phyloP scores from a whole-genome alignment of 2,113 vertebrate genomes.

The Mormoops blainvillei region DNA sequence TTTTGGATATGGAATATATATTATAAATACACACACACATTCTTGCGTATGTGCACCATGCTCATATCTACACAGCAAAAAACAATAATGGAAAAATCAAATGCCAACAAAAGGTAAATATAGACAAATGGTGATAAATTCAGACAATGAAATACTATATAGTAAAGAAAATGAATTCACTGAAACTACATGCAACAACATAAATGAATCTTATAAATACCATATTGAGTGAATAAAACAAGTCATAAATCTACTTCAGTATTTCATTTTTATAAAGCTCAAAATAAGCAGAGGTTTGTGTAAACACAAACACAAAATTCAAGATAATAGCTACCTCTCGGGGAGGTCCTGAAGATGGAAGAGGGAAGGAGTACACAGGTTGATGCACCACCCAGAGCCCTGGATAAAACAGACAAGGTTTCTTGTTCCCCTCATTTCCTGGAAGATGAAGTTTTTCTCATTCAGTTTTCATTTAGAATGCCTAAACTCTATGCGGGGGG shows the following conservation, averaged over 20 bases:
- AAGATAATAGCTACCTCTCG: background rate
- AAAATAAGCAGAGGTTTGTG: background rate
- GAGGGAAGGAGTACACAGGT: background rate
- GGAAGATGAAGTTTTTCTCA: background rate
- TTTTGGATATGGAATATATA: no score
- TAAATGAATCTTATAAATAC: background rate
- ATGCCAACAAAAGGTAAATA: background rate
- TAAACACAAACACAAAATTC: background rate
- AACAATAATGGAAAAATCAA: background rate
- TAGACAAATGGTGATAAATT: background rate
- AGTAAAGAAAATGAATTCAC: background rate
- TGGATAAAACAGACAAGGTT: background rate
- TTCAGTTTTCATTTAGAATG: background rate
- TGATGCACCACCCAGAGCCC: background rate
- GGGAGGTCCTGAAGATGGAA: background rate
- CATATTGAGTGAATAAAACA: background rate
- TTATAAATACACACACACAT: background rate
- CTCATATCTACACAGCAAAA: background rate
- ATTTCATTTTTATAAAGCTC: background rate
- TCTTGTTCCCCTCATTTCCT: background rate
- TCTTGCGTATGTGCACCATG: background rate
- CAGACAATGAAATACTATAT: background rate
- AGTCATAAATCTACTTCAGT: background rate
- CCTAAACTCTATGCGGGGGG: background rate
- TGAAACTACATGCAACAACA: background rate